Evolutionary conservation across 2,113 vertebrate genomes (phyloP), one percentile per base, ranked within the genome.

Genomic region (Pollimyrus isidori): DNA sequence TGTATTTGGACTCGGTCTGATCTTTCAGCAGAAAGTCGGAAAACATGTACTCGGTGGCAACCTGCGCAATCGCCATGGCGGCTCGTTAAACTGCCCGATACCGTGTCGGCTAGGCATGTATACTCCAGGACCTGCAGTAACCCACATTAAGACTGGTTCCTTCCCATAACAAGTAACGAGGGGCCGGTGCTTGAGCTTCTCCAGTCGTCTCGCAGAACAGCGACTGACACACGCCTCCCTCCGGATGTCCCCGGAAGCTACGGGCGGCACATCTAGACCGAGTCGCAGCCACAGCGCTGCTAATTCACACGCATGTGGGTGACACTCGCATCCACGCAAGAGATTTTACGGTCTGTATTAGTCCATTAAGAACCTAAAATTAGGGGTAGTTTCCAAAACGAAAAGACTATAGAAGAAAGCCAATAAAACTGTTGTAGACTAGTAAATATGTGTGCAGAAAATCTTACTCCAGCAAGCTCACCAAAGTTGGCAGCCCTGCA

Each of bases 21-120:
- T 98, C 98, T 93, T 98, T 99, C 87, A 99, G 93, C 92, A 99
- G 90, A 95, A 98, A 99, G 94, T 99, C 98, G 2, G 97, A 97
- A 94, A 99, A 99, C 2, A 99, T 97, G 76, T 99, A 99, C 93
- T 99, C 97, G 19, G 97, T 98, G 90, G 98, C 98, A 89, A 98
- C 95, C 93, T 97, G 97, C 0, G 98, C 97, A 86, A 99, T 98
- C 92, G 98, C 97, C 98, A 99, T 99, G 92, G 91, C 91, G 21
- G 4, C 17, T 62, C 11, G 21, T 42, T 50, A n/a, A 52, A 30
- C 53, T 58, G 7, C n/a, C n/a, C 15, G 35, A 35, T 15, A 76
- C 30, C 3, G 11, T 15, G 15, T 35, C 30, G 35, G 4, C 35
- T 80, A 80, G 30, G 15, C 73, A 15, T 35, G 35, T 15, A 80